Conservation (phyloP, 2,113 vertebrate genomes). For the Gambusia affinis region DNA sequence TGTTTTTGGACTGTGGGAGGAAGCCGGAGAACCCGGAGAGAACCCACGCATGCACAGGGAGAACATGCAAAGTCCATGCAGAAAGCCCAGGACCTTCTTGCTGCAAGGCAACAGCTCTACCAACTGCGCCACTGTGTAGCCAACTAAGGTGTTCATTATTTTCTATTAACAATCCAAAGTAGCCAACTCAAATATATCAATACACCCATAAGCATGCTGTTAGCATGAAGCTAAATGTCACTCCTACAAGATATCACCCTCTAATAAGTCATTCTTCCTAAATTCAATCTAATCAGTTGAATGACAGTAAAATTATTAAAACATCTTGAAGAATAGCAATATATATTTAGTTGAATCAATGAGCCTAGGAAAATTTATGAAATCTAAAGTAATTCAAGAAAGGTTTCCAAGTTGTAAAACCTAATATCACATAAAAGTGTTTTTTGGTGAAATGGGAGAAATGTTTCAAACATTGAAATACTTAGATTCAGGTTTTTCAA, state of each 20-base stretch:
- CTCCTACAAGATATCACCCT: not conserved
- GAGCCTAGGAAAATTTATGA: not conserved
- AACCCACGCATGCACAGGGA: no score
- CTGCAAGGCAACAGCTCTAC: no score
- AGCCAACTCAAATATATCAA: not conserved
- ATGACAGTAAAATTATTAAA: not conserved
- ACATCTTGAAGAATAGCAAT: not conserved
- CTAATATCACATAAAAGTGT: constrained; percentile 17
- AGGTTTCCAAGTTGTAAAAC: not conserved
- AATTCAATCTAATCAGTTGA: not conserved
- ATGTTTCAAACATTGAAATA: constrained; percentile 49
- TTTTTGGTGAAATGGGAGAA: constrained; percentile 36
- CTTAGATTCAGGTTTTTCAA: constrained; percentile 34
- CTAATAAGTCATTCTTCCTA: not conserved
- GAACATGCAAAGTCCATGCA: no score
- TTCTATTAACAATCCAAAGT: not conserved
- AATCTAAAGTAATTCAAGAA: not conserved
- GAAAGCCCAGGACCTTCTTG: no score
- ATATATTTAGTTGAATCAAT: not conserved
- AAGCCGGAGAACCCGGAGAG: no score
- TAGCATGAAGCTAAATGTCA: not conserved
- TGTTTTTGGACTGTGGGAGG: no score
- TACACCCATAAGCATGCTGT: not conserved
- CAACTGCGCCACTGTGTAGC: no score
- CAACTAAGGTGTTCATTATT: not conserved